phyloP scores from a whole-genome alignment of 2,797 vertebrate species.

The Myoxocephalus aenaeus region DNA sequence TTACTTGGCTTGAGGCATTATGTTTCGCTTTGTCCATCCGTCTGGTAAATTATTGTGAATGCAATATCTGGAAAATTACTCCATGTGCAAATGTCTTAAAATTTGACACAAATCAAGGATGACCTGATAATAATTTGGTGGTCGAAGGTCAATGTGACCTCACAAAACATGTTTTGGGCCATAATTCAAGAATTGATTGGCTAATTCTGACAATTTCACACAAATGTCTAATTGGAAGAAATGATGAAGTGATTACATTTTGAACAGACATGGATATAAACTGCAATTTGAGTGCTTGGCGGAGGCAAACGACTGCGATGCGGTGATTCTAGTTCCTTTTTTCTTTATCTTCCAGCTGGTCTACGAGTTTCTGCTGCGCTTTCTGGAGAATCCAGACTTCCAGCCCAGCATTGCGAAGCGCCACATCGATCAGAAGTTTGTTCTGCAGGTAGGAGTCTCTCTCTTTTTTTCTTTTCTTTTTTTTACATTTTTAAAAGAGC shows the following conservation, averaged over 20 bases:
- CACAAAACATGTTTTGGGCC: not conserved
- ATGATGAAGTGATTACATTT: not conserved
- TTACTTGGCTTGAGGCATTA: not conserved
- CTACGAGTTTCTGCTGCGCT: conserved; percentile 98
- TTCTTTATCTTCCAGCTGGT: conserved; percentile 87
- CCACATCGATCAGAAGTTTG: conserved; percentile 98
- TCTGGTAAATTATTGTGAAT: not conserved
- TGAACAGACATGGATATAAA: not conserved
- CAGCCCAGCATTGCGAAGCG: conserved; percentile 96
- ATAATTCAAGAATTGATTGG: not conserved
- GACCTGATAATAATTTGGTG: not conserved
- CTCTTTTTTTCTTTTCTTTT: not conserved
- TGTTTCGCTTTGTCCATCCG: not conserved
- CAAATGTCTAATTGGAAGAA: not conserved
- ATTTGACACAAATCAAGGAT: not conserved
- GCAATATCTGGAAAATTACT: too few species aligned
- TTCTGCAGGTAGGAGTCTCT: conserved; percentile 92
- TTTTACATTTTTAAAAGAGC: not conserved
- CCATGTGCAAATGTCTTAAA: not conserved
- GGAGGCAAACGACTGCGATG: not conserved
- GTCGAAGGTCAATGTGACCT: not conserved
- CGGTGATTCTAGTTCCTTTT: not conserved
- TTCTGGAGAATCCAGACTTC: conserved; percentile 97
- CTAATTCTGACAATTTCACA: not conserved
- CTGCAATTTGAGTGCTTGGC: not conserved